Evolutionary conservation across 2,113 vertebrate genomes (phyloP).

Genomic region (Mormoops blainvillei): DNA sequence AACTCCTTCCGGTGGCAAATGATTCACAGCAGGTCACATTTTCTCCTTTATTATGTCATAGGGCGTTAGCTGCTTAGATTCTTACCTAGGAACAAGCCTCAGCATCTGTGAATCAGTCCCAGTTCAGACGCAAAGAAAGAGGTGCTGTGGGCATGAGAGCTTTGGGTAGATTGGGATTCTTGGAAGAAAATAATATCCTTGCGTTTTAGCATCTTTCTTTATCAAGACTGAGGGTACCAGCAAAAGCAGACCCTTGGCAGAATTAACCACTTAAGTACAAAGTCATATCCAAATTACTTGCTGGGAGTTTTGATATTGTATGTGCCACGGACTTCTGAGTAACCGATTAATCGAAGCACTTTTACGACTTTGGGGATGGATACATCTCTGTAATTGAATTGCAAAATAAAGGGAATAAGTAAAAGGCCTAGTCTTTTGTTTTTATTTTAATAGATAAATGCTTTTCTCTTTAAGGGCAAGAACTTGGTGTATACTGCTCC

Average conservation of each 20-base stretch:
- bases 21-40: background rate
- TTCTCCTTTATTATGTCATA: background rate
- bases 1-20: background rate
- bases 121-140: background rate
- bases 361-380: background rate
- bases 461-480: background rate
- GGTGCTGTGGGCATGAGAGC: background rate
- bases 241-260: background rate
- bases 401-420: background rate
- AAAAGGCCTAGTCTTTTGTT: background rate
- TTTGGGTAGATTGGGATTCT: background rate
- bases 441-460: background rate
- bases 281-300: background rate
- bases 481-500: background rate
- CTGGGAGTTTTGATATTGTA: background rate
- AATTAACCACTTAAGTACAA: background rate
- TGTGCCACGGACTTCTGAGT: background rate
- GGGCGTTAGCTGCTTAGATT: background rate
- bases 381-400: background rate
- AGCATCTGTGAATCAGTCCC: background rate
- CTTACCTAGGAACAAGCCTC: background rate
- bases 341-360: background rate
- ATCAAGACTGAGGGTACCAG: background rate
- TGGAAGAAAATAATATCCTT: background rate
- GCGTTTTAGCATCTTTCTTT: background rate